These are phyloP conservation scores for Theretra japonica DNA, from an alignment of 2,888 invertebrate genomes.

Conservation along the genomic window DNA sequence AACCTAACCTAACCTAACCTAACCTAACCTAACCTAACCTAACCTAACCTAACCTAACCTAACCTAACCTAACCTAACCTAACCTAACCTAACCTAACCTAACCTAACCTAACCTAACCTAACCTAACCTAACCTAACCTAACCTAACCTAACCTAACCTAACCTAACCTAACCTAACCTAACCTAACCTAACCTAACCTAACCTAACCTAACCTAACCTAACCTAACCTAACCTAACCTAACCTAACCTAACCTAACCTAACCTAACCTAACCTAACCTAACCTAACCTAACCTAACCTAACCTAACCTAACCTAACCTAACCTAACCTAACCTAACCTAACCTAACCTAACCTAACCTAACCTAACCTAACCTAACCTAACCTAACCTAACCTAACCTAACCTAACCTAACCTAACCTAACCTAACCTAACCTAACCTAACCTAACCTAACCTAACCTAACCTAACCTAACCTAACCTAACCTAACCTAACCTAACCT, in stretches of 20 bases:
- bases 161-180: conserved; percentile 39
- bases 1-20: conserved; percentile 39
- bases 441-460: conserved; percentile 26
- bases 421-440: conserved; percentile 25
- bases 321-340: conserved; percentile 28
- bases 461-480: conserved; percentile 3
- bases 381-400: conserved; percentile 32
- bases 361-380: conserved; percentile 29
- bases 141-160: conserved; percentile 39
- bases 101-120: conserved; percentile 40
- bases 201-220: conserved; percentile 38
- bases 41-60: conserved; percentile 39
- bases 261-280: conserved; percentile 23
- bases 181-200: conserved; percentile 39
- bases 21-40: conserved; percentile 39
- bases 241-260: conserved; percentile 30
- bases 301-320: conserved; percentile 11
- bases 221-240: conserved; percentile 16
- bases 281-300: conserved; percentile 8
- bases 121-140: conserved; percentile 36
- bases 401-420: conserved; percentile 28
- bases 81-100: conserved; percentile 36
- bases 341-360: conserved; percentile 31
- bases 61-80: conserved; percentile 39
- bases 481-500: conserved; percentile 3